Evolutionary conservation across 1,140 invertebrate genomes (phyloP), one percentile per base, ranked within the genome.

Genomic region (Zaprionus ghesquierei): DNA sequence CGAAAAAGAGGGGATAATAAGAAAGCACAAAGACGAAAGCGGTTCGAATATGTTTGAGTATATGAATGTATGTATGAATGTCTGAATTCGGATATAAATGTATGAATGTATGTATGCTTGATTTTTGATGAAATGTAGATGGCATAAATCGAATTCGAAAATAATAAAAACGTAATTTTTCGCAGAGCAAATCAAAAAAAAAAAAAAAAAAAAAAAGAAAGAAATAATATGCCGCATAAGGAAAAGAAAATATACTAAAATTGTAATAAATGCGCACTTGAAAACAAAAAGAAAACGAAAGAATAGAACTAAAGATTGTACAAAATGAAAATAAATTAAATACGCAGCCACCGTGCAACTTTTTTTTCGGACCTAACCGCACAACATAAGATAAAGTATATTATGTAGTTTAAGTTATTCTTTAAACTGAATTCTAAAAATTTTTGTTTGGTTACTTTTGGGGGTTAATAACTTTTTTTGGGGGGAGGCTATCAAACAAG

Each of bases 331-430:
- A 44, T 68, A 50, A 60, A 60, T 60, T 72, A 77, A 79, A 70
- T 84, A 80, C 77, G 84, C 89, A 90, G 89, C 89, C 89, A 90
- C 89, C 89, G 89, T 90, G 89, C 89, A 90, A 90, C 84, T 89
- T 82, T 75, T 76, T 65, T 58, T 71, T 77, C 63, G 63, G 79
- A 89, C 84, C 82, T 87, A 84, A 50, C 63, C 82, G 76, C 79
- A 82, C 63, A 23, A 50, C 25, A 50, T 46, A 12, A 20, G 12
- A 51, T 51, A 25, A 15, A 6, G 3, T 50, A 23, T 25, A 25
- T 25, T 15, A 13, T 38, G 50, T 27, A 10, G 31, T 51, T 31
- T 68, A 72, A 64, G 66, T 22, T 68, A 84, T 79, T 78, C 79
- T 72, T 84, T 64, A 65, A 79, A 38, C 69, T 50, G 44, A 35